phyloP scores from a whole-genome alignment of 2,797 vertebrate genomes.

The Neomorphus geoffroyi region DNA sequence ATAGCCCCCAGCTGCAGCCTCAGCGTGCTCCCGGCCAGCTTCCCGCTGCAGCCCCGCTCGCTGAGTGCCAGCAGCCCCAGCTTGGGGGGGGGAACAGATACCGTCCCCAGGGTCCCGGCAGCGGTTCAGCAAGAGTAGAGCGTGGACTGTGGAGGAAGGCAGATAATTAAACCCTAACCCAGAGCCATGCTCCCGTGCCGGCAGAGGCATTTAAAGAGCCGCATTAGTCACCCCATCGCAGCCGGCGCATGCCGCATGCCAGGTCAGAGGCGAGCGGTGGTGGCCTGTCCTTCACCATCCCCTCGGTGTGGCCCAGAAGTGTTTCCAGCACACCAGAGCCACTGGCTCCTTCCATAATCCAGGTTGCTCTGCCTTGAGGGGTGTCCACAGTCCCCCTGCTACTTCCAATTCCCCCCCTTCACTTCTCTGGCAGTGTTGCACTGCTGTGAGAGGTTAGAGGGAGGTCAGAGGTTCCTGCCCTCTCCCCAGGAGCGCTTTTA shows the following conservation, averaged over 20 bases:
- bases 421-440: neutral
- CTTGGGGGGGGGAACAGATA: neutral
- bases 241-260: neutral
- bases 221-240: neutral
- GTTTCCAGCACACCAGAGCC: neutral
- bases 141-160: neutral
- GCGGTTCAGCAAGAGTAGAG: neutral
- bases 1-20: conserved; percentile 59
- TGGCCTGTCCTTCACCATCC: neutral
- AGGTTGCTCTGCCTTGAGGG: neutral
- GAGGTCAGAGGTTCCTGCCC: neutral
- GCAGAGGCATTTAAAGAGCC: neutral
- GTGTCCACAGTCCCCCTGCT: neutral
- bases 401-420: accelerated
- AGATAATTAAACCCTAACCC: conserved; percentile 27
- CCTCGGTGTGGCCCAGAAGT: neutral
- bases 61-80: conserved; percentile 14
- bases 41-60: neutral
- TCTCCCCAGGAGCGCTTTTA: neutral
- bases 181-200: conserved; percentile 26
- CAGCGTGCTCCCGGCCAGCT: conserved; percentile 35
- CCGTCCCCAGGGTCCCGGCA: neutral
- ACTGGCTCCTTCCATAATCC: neutral
- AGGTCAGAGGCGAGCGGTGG: neutral
- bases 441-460: neutral